A percentile compares a stretch with the other conserved stretches of the same genome.
These are phyloP conservation scores for Thrips palmi DNA, from an alignment of 1,140 invertebrate genomes.

Conservation along the genomic window DNA sequence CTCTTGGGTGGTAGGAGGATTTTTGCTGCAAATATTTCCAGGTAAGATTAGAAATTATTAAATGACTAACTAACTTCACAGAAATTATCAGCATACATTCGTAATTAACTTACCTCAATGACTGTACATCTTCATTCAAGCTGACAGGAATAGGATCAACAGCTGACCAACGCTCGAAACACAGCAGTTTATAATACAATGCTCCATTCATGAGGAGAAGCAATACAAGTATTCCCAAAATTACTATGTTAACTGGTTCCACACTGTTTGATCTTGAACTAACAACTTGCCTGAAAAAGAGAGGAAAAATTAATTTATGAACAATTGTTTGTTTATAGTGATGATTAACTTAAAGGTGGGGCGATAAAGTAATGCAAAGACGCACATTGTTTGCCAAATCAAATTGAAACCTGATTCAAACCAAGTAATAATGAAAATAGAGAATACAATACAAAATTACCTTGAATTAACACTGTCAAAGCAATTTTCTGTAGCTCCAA, in stretches of 20 bases:
- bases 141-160: no score
- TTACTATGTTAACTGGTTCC: slow-evolving; percentile 19
- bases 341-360: background rate
- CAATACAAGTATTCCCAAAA: slow-evolving; percentile 37
- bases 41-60: no score
- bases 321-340: no score
- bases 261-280: slow-evolving; percentile 1
- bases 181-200: slow-evolving; percentile 60
- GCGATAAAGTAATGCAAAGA: no score
- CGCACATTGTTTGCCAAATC: no score
- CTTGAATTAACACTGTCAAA: no score
- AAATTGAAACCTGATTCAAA: no score
- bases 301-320: no score
- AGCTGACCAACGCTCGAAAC: slow-evolving; percentile 32
- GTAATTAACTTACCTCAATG: slow-evolving; percentile 30
- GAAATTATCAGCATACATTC: slow-evolving; percentile 18
- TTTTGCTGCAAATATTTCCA: slow-evolving; percentile 23
- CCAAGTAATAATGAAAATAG: no score
- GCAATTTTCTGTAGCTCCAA: no score
- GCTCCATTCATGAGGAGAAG: slow-evolving; percentile 57
- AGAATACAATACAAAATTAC: no score
- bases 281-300: background rate
- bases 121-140: slow-evolving; percentile 34
- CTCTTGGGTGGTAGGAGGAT: slow-evolving; percentile 44
- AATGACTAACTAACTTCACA: slow-evolving; percentile 16